Base-by-base conservation (phyloP, 2,797 vertebrate genomes). In the Microtus californicus region DNA sequence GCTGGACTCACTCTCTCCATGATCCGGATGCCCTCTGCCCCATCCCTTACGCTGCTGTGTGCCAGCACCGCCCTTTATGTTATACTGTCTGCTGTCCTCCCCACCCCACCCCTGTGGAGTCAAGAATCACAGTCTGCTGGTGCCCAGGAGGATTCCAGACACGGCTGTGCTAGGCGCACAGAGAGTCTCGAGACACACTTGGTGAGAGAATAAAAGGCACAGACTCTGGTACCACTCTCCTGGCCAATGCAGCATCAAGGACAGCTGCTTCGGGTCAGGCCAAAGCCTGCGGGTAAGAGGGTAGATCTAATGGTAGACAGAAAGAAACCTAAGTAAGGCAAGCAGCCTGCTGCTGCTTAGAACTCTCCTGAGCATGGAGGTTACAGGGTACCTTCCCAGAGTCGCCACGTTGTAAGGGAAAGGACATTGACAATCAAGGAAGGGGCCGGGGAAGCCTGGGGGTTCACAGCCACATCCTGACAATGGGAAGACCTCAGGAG, bases 341-440 rank as follows among this genome's bases (percentile, higher is more conserved):
- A 79, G n/a, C 0, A 74, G 13, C 13, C 9, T 0, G 1, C 12
- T 0, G 0, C 15, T 4, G 23, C 27, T 15, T 37, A 43, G 43
- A 48, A 56, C 6, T 9, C 0, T 4, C 21, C 61, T 14, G 0
- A 31, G 13, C 4, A 23, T 1, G 11, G 4, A 31, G 59, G 31
- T 34, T 19, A 23, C 56, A 34, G 13, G 43, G 21, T 51, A n/a
- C 61, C 45, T 54, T 37, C 34, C 83, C 23, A n/a, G 48, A 54
- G 67, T 73, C 67, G 31, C 67, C 23, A 40, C 63, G 15, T 56
- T 6, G 45, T 29, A 37, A 71, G 67, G 21, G 67, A 40, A 86
- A 87, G 82, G 25, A 21, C 40, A 43, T 4, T 1, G 74, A 23
- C 25, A 31, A 9, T 0, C 0, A 25, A 45, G 1, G 4, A 43